Conservation (phyloP, 2,797 vertebrate species). For the Harpagifer antarcticus region DNA sequence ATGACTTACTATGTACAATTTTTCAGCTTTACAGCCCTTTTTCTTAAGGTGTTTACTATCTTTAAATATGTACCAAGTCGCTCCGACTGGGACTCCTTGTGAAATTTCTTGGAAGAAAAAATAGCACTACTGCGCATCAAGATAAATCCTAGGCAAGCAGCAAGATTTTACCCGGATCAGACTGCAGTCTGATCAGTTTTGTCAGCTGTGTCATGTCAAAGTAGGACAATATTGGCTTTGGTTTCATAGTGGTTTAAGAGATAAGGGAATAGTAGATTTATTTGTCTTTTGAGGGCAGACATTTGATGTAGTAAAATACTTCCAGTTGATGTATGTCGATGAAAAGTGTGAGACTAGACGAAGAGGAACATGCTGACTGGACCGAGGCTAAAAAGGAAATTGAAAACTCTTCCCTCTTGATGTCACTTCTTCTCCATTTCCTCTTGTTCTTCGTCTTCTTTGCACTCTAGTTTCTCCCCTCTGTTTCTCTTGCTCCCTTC, state of each 20-base stretch:
- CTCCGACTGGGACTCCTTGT: background rate
- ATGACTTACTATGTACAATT: too few species aligned
- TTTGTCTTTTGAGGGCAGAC: constrained; percentile 5
- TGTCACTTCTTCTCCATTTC: constrained; percentile 10
- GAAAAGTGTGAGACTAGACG: background rate
- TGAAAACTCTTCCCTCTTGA: constrained; percentile 11
- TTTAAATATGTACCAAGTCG: constrained; percentile 10
- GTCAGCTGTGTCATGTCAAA: constrained; percentile 31
- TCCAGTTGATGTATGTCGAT: constrained; percentile 1
- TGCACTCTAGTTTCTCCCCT: background rate
- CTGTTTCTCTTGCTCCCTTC: background rate
- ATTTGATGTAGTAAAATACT: background rate
- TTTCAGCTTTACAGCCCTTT: too few species aligned
- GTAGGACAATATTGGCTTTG: constrained; percentile 16
- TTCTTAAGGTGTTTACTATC: background rate
- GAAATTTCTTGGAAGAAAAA: constrained; percentile 6
- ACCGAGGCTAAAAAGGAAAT: constrained; percentile 20
- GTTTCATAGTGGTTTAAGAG: constrained; percentile 20
- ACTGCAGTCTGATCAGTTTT: constrained; percentile 32
- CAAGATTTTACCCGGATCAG: constrained; percentile 38
- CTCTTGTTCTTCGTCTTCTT: constrained; percentile 5
- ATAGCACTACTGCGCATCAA: background rate
- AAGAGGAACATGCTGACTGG: constrained; percentile 19
- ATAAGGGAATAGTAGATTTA: constrained; percentile 14
- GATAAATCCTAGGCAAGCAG: constrained; percentile 28